Percentiles rank a stretch among this genome's conserved stretches.
Evolutionary conservation across 2,888 invertebrate species (phyloP).

Genomic region (Tholera decimalis): DNA sequence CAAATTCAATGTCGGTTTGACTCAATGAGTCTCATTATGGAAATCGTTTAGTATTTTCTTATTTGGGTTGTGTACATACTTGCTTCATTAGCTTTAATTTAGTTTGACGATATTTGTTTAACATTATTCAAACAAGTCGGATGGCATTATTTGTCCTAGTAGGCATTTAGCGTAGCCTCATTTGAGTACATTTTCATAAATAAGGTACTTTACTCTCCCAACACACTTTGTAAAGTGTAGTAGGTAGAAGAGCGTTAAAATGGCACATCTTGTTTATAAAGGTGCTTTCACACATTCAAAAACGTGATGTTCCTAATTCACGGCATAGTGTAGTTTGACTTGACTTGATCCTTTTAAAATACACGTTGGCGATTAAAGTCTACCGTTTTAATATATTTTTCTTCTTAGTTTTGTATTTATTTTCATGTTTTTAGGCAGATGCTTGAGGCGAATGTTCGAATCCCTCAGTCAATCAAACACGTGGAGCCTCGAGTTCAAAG

Average conservation of each 20-base stretch:
- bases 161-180: conserved; percentile 22
- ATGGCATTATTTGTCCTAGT: conserved; percentile 9
- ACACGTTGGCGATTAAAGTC: conserved; percentile 1
- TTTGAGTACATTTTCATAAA: conserved; percentile 38
- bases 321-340: not conserved
- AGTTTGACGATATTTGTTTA: conserved; percentile 32
- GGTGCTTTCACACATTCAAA: not conserved
- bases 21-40: conserved; percentile 46
- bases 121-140: conserved; percentile 19
- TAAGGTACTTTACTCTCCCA: conserved; percentile 7
- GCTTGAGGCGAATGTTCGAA: not conserved
- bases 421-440: not conserved
- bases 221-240: not conserved
- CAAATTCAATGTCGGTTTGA: conserved; percentile 50
- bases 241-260: not conserved
- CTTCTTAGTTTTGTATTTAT: conserved; percentile 11
- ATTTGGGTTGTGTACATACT: conserved; percentile 43
- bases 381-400: not conserved
- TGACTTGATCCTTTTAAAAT: conserved; percentile 6
- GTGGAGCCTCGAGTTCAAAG: not conserved
- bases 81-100: conserved; percentile 37
- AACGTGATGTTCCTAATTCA: not conserved
- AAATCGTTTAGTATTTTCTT: conserved; percentile 57
- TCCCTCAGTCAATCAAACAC: conserved; percentile 12
- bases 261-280: not conserved